Base-by-base conservation (phyloP, 2,888 invertebrate genomes). In the Hydropsyche betteni region DNA sequence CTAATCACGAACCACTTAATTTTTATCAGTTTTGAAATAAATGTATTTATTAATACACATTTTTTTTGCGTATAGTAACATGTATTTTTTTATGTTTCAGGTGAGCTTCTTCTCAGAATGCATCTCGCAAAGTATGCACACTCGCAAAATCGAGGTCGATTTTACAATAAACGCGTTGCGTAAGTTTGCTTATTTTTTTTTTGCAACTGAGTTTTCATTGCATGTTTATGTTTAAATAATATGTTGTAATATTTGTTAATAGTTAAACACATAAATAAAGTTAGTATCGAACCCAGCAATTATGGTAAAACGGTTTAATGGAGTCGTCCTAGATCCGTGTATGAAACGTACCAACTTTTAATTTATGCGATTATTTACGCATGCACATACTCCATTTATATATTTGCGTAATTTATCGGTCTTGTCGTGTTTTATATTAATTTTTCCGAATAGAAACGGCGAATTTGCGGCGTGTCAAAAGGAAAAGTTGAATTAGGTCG, bases 101-200 rank as follows among this genome's bases (percentile, higher is more conserved):
- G 58, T 58, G 58, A 58, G 58, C 14, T 58, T 16, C 51, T 24
- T 24, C 44, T 44, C 44, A 53, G 16, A 53, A 53, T 53, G 53
- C 53, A 53, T 12, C n/a, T 53, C 16, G n/a, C 53, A 16, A 8
- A 16, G 16, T 53, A 44, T 44, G 44, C 44, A 44, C 44, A 44
- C 44, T 44, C 44, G 14, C 58, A 58, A 58, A 58, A 58, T 24
- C 58, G 58, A 58, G 58, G 58, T 58, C 58, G 58, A 14, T 16
- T 58, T 4, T 24, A 58, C n/a, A 53, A 14, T 53, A 14, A 53
- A 24, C 24, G 24, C 58, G 24, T 58, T 58, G 58, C 58, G 58
- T 58, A 58, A 58, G 58, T 16, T 16, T 14, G 44, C 44, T 44
- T 44, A 8, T 44, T 44, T 44, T 58, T 14, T 55, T 5, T 24